Conservation (phyloP, 2,113 vertebrate genomes). For the Paedocypris sp. region DNA sequence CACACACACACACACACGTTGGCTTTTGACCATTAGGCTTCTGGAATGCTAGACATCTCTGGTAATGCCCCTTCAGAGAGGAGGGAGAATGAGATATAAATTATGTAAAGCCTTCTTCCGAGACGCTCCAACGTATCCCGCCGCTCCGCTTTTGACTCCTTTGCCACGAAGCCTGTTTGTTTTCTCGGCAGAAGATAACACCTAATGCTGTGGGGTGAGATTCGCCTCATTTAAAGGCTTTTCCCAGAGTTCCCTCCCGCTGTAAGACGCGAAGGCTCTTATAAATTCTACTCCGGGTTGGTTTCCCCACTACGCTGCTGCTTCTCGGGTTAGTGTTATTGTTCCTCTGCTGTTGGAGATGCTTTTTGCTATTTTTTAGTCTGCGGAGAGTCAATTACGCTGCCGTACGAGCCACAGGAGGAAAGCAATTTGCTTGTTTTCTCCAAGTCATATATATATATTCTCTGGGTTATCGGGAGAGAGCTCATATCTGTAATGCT, state of each 20-base stretch:
- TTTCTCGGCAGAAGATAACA: constrained; percentile 37
- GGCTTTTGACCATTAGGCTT: constrained; percentile 31
- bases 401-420: constrained; percentile 44
- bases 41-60: constrained; percentile 33
- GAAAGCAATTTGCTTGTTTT: constrained; percentile 33
- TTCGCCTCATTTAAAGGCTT: constrained; percentile 18
- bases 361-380: constrained; percentile 14
- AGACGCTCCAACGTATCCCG: constrained; percentile 26
- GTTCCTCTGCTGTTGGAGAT: constrained; percentile 27
- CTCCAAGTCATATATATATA: constrained; percentile 12
- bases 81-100: constrained; percentile 51
- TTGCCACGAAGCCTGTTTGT: constrained; percentile 40
- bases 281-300: neutral
- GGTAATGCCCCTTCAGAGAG: constrained; percentile 55
- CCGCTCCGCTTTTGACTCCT: constrained; percentile 42
- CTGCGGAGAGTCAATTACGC: constrained; percentile 41
- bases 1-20: neutral
- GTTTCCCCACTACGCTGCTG: neutral
- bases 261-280: constrained; percentile 13
- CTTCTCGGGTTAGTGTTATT: constrained; percentile 4
- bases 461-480: neutral
- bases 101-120: constrained; percentile 53
- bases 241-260: constrained; percentile 10
- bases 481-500: neutral
- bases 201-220: constrained; percentile 12